Base-by-base conservation (phyloP, 1,140 invertebrate species). In the Neodiprion pinetum region DNA sequence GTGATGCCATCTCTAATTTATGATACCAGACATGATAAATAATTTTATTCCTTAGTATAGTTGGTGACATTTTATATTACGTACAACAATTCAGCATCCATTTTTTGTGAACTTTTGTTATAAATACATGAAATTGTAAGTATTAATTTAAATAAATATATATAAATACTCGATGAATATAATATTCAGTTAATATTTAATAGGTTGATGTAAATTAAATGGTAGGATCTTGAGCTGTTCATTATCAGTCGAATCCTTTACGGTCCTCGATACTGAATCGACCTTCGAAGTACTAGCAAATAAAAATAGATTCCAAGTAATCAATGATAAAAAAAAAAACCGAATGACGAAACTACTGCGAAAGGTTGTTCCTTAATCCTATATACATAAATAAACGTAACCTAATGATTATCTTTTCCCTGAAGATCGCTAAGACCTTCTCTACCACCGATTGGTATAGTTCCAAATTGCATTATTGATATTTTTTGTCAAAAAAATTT, bases 91-190 rank as follows among this genome's bases (percentile, higher is more conserved):
- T 40, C 28, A 40, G 28, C 28, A 1, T 5, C 3, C 11, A 61
- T 61, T 12, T 61, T 12, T 61, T 61, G 11, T 14, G n/a, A 14
- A 61, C 4, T 3, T 61, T 9, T 7, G 4, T 17, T 17, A 61
- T 0, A 8, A 61, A 61, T 61, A 9, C n/a, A 61, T 61, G n/a
- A 61, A 61, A 61, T 61, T 61, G 9, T 61, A 61, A 61, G 7
- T 61, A 61, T 14, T 61, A 61, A 61, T 61, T 61, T 61, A 61
- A 61, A 61, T 61, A 61, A 61, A 61, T 14, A 61, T 61, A 61
- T 40, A 61, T 61, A 61, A 61, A 61, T 61, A 61, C 53, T 12
- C 14, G 28, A 40, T 40, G 28, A 40, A 40, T 40, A 40, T 40
- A 40, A 40, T 40, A 40, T 40, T 40, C 28, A 40, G 1, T 2